These are phyloP conservation scores for Rousettus leschenaultii DNA, from an alignment of 2,113 vertebrate species.

Conservation along the genomic window DNA sequence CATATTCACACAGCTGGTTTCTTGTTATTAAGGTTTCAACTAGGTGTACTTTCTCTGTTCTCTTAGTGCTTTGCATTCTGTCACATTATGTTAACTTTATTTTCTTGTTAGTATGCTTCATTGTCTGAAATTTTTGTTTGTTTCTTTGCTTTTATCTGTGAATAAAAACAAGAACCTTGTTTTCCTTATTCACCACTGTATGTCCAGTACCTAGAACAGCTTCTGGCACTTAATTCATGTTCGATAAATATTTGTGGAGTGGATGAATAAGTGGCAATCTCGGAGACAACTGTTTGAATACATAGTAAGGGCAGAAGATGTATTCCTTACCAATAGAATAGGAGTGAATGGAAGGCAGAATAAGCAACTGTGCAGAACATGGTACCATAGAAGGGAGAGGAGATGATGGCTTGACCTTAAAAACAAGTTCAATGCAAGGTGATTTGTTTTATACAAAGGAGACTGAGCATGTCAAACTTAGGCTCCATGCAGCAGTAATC, in stretches of 20 bases:
- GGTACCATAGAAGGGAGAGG: not conserved
- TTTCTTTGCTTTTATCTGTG: not conserved
- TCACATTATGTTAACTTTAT: not conserved
- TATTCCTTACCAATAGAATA: not conserved
- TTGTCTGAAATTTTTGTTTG: not conserved
- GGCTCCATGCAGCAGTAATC: not conserved
- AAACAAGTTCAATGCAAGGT: not conserved
- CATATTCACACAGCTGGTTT: not conserved
- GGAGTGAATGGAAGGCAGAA: not conserved
- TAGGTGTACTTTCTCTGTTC: not conserved
- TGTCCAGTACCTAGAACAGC: conserved; percentile 6
- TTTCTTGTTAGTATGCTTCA: not conserved
- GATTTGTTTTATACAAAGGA: not conserved
- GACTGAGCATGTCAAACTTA: not conserved
- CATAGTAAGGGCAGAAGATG: not conserved
- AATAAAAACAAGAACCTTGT: not conserved
- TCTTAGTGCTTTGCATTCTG: not conserved
- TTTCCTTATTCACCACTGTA: not conserved
- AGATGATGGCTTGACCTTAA: not conserved
- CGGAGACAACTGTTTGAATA: not conserved
- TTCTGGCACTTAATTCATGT: not conserved
- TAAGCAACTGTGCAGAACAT: not conserved
- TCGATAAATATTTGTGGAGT: not conserved
- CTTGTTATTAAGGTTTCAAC: not conserved
- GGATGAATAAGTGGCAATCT: not conserved